These are phyloP conservation scores for Dromaius novaehollandiae DNA, from an alignment of 2,113 vertebrate species.

Conservation along the genomic window DNA sequence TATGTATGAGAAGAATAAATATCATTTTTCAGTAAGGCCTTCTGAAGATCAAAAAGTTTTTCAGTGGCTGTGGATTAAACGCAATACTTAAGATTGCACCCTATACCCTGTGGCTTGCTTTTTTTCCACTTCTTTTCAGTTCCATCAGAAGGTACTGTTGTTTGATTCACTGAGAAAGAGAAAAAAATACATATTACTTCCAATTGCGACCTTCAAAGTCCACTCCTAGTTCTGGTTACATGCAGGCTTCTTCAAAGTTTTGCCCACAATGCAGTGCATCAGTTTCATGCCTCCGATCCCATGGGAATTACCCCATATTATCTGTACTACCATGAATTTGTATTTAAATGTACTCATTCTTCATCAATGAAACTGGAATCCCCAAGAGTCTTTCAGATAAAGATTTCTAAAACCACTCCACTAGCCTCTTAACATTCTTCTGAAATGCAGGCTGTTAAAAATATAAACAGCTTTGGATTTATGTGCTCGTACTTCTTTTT, in stretches of 20 bases:
- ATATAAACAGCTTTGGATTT: background rate
- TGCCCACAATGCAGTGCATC: background rate
- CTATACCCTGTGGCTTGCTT: background rate
- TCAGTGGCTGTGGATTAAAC: background rate
- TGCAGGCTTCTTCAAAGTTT: background rate
- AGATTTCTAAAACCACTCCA: background rate
- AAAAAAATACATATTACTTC: background rate
- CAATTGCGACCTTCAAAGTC: accelerated
- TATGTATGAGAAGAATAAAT: background rate
- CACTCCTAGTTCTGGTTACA: background rate
- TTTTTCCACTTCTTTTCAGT: background rate
- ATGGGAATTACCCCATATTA: background rate
- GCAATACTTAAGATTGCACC: background rate
- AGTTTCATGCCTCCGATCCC: background rate
- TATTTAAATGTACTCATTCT: background rate
- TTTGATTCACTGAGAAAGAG: background rate
- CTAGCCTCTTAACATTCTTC: background rate
- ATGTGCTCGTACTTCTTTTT: background rate
- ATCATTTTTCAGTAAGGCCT: background rate
- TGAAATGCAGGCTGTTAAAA: background rate
- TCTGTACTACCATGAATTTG: background rate
- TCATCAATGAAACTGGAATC: background rate
- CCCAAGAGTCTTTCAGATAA: background rate
- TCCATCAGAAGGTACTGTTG: background rate
- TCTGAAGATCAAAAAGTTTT: background rate